Percentiles rank a stretch among this genome's conserved stretches.
Evolutionary conservation across 1,140 invertebrate species (phyloP).

Genomic region (Temnothorax nylanderi): DNA sequence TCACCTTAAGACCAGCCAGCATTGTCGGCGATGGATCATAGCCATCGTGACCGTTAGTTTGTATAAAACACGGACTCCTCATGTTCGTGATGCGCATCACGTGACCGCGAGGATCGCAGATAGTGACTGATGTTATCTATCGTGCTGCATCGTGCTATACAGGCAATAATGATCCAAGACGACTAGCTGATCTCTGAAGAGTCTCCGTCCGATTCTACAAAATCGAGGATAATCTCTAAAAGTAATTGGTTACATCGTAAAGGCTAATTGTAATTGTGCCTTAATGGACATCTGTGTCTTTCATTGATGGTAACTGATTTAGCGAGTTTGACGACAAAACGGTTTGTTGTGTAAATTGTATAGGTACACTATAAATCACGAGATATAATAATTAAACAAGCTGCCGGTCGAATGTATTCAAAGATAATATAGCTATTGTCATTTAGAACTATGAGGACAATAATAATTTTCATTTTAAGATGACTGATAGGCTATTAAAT

Average conservation of each 20-base stretch:
- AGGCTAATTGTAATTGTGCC: neutral
- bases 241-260: neutral
- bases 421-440: neutral
- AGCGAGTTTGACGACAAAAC: neutral
- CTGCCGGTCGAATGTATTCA: neutral
- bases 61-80: constrained; percentile 75
- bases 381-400: neutral
- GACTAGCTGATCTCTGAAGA: neutral
- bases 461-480: neutral
- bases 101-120: neutral
- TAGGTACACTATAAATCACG: neutral
- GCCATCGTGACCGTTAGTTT: constrained; percentile 65
- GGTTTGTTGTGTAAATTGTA: neutral
- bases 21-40: constrained; percentile 13
- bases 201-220: neutral
- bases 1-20: constrained; percentile 55
- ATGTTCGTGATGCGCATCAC: constrained; percentile 12
- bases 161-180: neutral
- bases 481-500: neutral
- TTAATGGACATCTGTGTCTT: neutral
- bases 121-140: constrained; percentile 19
- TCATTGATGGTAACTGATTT: constrained; percentile 2
- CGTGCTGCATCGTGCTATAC: neutral
- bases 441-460: neutral
- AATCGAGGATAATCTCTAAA: neutral